A percentile compares a stretch with the other conserved stretches of the same genome.
phyloP scores from a whole-genome alignment of 2,888 invertebrate genomes.

The Tenthredo distinguenda region DNA sequence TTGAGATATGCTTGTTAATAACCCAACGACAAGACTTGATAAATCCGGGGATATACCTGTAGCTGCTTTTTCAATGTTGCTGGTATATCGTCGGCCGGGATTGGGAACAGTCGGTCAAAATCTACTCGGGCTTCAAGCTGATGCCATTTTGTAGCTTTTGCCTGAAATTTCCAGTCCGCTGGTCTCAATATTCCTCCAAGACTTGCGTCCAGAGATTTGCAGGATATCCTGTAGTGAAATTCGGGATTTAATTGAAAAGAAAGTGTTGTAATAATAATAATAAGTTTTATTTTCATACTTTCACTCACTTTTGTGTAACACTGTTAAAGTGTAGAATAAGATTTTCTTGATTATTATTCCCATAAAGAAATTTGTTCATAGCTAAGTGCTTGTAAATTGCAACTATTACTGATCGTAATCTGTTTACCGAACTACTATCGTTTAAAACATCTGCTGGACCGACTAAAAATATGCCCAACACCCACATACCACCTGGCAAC shows the following conservation, averaged over 20 bases:
- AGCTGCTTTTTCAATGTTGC: conserved; percentile 85
- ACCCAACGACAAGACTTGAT: neutral
- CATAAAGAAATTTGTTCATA: conserved; percentile 82
- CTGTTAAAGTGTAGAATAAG: conserved; percentile 82
- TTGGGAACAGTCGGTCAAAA: conserved; percentile 87
- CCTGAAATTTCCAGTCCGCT: conserved; percentile 88
- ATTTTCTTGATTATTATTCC: conserved; percentile 82
- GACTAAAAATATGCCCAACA: conserved; percentile 90
- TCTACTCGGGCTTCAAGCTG: conserved; percentile 88
- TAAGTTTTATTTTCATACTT: neutral
- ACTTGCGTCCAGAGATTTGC: conserved; percentile 83
- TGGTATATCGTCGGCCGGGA: conserved; percentile 82
- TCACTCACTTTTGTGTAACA: conserved; percentile 78
- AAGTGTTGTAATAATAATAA: neutral
- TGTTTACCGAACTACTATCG: conserved; percentile 80
- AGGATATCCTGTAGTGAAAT: conserved; percentile 79
- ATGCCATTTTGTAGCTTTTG: conserved; percentile 87
- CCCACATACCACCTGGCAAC: conserved; percentile 94
- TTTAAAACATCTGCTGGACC: conserved; percentile 84
- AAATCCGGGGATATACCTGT: conserved; percentile 78
- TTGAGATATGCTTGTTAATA: neutral
- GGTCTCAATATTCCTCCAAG: conserved; percentile 81
- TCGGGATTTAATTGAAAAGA: neutral
- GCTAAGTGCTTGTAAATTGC: conserved; percentile 81
- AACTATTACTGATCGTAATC: conserved; percentile 81